Evolutionary conservation across 1,140 invertebrate genomes (phyloP).

Genomic region (Drosophila yakuba): DNA sequence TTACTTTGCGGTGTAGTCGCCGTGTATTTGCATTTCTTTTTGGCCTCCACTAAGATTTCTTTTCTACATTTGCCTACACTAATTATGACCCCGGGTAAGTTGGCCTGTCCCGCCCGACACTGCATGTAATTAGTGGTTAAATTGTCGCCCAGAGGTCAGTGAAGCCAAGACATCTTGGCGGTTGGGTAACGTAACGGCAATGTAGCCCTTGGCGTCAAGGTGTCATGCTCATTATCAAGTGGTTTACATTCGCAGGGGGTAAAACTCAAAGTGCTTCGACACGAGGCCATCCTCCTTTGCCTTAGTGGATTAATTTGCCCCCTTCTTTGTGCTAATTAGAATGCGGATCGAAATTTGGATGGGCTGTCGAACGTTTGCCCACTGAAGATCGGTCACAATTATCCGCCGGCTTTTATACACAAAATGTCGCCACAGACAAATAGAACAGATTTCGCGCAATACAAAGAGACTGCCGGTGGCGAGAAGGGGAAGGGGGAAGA

Average conservation of each 20-base stretch:
- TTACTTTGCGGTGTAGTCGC: constrained; percentile 20
- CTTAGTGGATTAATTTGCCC: constrained; percentile 16
- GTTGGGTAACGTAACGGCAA: constrained; percentile 22
- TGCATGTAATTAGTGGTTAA: constrained; percentile 83
- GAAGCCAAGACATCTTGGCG: constrained; percentile 24
- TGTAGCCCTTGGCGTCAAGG: constrained; percentile 43
- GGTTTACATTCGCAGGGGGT: constrained; percentile 55
- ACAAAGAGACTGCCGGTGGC: not conserved
- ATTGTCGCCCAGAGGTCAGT: constrained; percentile 77
- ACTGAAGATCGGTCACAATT: constrained; percentile 29
- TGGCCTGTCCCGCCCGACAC: constrained; percentile 32
- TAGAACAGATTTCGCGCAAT: constrained; percentile 56
- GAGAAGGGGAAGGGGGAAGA: no score
- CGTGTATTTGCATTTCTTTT: constrained; percentile 8
- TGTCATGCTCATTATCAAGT: constrained; percentile 77
- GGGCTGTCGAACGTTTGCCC: constrained; percentile 2
- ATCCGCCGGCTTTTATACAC: constrained; percentile 14
- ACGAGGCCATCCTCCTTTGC: constrained; percentile 29
- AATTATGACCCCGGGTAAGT: constrained; percentile 79
- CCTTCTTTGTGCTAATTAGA: constrained; percentile 22
- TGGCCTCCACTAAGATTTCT: constrained; percentile 58
- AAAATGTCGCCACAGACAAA: constrained; percentile 50
- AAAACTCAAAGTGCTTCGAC: constrained; percentile 56
- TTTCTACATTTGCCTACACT: constrained; percentile 80
- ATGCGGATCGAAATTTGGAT: constrained; percentile 1